phyloP scores from a whole-genome alignment of 2,888 invertebrate genomes.

The Drosophila nr. perissopoda region DNA sequence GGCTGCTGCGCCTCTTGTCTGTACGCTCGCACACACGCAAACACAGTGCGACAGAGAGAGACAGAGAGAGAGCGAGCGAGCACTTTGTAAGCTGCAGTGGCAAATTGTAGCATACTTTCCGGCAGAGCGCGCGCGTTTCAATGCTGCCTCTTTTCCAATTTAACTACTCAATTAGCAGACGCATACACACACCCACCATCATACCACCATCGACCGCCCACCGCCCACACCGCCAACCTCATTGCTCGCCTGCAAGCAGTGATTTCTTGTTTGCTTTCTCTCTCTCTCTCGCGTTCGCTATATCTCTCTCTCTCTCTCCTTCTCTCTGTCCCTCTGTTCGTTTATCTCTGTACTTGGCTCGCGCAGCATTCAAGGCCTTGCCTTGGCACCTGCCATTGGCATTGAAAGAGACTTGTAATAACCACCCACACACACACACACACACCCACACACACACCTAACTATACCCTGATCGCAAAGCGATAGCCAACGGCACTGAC shows the following conservation, averaged over 20 bases:
- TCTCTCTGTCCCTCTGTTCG: slow-evolving; percentile 1
- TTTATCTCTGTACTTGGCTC: slow-evolving; percentile 8
- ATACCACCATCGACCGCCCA: not conserved
- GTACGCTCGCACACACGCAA: slow-evolving; percentile 14
- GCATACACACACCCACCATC: not conserved
- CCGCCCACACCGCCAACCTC: not conserved
- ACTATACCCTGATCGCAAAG: not conserved
- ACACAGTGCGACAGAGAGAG: not conserved
- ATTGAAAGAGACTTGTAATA: slow-evolving; percentile 52
- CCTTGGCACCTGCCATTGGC: slow-evolving; percentile 71
- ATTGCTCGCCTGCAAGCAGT: slow-evolving; percentile 13
- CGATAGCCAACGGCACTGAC: not conserved
- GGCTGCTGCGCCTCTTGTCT: slow-evolving; percentile 1
- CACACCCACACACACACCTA: not conserved
- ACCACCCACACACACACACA: not conserved
- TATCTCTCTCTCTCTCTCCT: slow-evolving; percentile 2
- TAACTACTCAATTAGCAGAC: slow-evolving; percentile 72
- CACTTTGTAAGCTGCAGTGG: slow-evolving; percentile 24
- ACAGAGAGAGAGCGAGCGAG: not conserved
- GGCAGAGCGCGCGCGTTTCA: slow-evolving; percentile 24
- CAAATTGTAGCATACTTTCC: slow-evolving; percentile 68
- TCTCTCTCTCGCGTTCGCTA: slow-evolving; percentile 8
- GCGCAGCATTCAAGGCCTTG: slow-evolving; percentile 22
- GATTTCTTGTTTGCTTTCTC: slow-evolving; percentile 52
- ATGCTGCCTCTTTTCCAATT: slow-evolving; percentile 42